Base-by-base conservation (phyloP, 2,113 vertebrate genomes). In the Empidonax alnorum region DNA sequence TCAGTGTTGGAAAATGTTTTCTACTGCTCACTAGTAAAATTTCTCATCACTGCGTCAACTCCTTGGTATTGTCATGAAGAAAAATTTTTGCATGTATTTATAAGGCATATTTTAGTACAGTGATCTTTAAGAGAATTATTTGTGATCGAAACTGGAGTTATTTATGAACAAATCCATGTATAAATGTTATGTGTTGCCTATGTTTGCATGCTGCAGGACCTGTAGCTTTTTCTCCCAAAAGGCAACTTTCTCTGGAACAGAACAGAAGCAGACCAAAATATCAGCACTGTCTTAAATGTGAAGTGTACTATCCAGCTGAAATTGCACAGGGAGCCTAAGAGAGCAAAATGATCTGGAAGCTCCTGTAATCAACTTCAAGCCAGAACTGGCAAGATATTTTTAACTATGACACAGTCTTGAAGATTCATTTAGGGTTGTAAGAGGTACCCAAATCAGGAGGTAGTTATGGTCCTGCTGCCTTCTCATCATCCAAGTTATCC, bases 371-470 rank as follows among this genome's bases (percentile, higher is more conserved):
- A 79, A 44, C 42, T 84, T 79, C 44, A 39, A 87, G 91, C 62
- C 74, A 91, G 71, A 78, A 76, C 58, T 72, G 67, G 87, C 46
- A 76, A 69, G 71, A 35, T 85, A 94, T 80, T 90, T 95, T 88
- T 88, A 95, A 78, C 52, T 71, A 75, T 87, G 65, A 62, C 81
- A 84, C 55, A 72, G 52, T 42, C 31, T 73, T 82, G 46, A 68
- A 73, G 46, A 69, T 97, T 85, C 84, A 88, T 96, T 93, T 95
- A 75, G 35, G 31, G 56, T 86, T 90, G 35, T 56, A 37, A 94
- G 56, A 84, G 63, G 79, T 72, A 88, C 76, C 52, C 73, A 90
- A 42, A 96, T 68, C 56, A 78, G 85, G 50, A 79, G 47, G 76
- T 81, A 89, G 69, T 92, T 68, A 78, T 35, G 23, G 85, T 71